Conservation (phyloP, 2,797 vertebrate genomes). For the Lerista edwardsae region DNA sequence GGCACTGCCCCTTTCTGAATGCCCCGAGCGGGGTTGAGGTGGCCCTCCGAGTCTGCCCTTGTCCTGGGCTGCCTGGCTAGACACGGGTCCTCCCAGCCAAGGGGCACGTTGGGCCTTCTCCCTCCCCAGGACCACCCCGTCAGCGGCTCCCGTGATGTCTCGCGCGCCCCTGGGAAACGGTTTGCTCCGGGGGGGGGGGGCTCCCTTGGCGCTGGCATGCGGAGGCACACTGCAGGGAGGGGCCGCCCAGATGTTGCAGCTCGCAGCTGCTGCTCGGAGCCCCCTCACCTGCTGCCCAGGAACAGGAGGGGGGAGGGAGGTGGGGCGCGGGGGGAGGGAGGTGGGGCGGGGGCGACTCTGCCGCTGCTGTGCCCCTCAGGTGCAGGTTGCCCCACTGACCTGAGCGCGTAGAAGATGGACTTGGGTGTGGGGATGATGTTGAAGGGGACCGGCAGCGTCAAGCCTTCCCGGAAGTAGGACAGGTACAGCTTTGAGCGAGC, state of each 20-base stretch:
- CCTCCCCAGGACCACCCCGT: no score
- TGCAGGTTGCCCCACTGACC: constrained; percentile 69
- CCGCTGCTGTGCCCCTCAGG: neutral
- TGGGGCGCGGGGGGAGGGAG: neutral
- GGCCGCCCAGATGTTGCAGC: neutral
- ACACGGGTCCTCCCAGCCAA: no score
- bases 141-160: no score
- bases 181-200: no score
- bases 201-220: neutral
- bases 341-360: neutral
- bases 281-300: neutral
- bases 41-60: no score
- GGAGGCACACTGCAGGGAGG: neutral
- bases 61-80: no score
- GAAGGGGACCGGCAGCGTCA: constrained; percentile 91
- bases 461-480: constrained; percentile 89
- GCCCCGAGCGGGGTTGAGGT: no score
- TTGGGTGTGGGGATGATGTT: constrained; percentile 91
- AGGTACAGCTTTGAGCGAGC: constrained; percentile 91
- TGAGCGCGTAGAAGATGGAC: constrained; percentile 83
- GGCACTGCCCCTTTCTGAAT: no score
- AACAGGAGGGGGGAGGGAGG: neutral
- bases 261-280: neutral
- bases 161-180: no score
- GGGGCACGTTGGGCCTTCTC: no score